Evolutionary conservation across 2,797 vertebrate genomes (phyloP).

Genomic region (Uromys caudimaculatus): DNA sequence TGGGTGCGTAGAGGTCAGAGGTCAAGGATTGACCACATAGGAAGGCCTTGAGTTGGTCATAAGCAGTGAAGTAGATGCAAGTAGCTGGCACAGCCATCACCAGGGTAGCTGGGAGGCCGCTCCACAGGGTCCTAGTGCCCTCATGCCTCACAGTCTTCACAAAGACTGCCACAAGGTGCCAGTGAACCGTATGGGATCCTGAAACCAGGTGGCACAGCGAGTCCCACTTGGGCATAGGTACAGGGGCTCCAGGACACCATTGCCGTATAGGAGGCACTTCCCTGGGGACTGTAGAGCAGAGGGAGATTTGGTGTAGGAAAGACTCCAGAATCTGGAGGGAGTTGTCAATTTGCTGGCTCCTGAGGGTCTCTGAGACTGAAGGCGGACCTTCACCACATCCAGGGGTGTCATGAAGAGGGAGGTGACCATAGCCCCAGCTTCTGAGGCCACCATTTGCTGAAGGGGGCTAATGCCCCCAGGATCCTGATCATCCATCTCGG

Average conservation of each 20-base stretch:
- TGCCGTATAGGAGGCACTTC: constrained; percentile 98
- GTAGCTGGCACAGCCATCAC: constrained; percentile 98
- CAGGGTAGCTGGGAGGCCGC: constrained; percentile 96
- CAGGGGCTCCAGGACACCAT: constrained; percentile 95
- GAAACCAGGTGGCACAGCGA: constrained; percentile 94
- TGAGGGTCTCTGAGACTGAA: constrained; percentile 95
- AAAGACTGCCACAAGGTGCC: constrained; percentile 95
- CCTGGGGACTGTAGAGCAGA: constrained; percentile 86
- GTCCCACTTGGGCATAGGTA: constrained; percentile 94
- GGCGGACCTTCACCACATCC: constrained; percentile 97
- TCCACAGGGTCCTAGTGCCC: constrained; percentile 95
- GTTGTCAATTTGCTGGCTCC: constrained; percentile 83
- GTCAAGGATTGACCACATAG: constrained; percentile 87
- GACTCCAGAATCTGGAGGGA: constrained; percentile 80
- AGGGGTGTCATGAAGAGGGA: constrained; percentile 96
- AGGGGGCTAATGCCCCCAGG: constrained; percentile 92
- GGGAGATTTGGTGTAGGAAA: constrained; percentile 83
- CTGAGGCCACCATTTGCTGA: constrained; percentile 97
- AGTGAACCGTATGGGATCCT: constrained; percentile 92
- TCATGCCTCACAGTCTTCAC: constrained; percentile 96
- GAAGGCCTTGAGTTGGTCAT: constrained; percentile 94
- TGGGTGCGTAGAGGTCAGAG: constrained; percentile 90
- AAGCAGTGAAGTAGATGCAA: constrained; percentile 96
- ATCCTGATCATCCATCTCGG: constrained; percentile 90
- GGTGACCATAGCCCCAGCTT: constrained; percentile 95